Base-by-base conservation (phyloP, 2,888 invertebrate genomes). In the Cryptus viduatorius region DNA sequence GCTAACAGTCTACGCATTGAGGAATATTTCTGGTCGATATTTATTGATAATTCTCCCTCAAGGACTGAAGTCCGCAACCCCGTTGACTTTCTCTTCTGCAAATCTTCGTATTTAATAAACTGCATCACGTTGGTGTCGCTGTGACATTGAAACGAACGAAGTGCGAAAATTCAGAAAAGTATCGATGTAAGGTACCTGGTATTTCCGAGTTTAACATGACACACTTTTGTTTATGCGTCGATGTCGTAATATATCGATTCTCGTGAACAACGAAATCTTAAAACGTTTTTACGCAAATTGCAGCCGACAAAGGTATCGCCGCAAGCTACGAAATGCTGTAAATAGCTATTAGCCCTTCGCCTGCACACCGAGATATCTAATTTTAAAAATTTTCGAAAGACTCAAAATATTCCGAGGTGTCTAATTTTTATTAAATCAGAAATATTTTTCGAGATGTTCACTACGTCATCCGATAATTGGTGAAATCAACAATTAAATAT, bases 71-170 rank as follows among this genome's bases (percentile, higher is more conserved):
- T 4, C 24, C 14, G 14, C 29, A n/a, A 14, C 29, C 61, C 29
- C 14, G 29, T 42, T 42, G 56, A 76, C 83, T 83, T 83, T 83
- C 83, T 83, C 83, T 68, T 80, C 31, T 59, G 76, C 59, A 80
- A 77, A 80, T 80, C 71, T 76, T 44, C 37, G 67, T 48, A 37
- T 61, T 61, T 14, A 53, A 59, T 37, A 68, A 72, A 76, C 67
- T 82, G 76, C 76, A 80, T 71, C 72, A 72, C 37, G 37, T 10
- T 29, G 29, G 61, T 1, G 71, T 48, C 53, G 65, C 72, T 50
- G 42, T 64, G 76, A 24, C 59, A 48, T 71, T 67, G 65, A 68
- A 50, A 76, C 65, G 65, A 79, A 71, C 24, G 67, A 75, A 80
- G 73, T 75, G 79, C 73, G 31, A 79, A 68, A 50, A 64, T 61